Evolutionary conservation across 1,140 invertebrate genomes (phyloP).

Genomic region (Mesaphorura yosii): DNA sequence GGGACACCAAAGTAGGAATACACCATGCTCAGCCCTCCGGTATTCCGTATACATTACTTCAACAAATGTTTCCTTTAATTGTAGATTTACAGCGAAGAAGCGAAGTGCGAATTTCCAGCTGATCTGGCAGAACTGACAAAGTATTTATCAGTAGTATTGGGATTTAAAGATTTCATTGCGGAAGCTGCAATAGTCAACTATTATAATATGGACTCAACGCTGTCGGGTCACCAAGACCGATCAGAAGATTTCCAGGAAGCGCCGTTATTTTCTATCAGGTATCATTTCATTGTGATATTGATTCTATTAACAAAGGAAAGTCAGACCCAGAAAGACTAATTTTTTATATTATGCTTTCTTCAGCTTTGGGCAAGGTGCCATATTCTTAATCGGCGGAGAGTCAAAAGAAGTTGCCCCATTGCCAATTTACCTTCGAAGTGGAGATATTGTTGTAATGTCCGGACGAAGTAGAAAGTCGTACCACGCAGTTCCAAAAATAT

Average conservation of each 20-base stretch:
- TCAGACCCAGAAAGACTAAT: background rate
- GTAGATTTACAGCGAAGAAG: slow-evolving; percentile 57
- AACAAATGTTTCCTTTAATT: slow-evolving; percentile 4
- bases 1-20: slow-evolving; percentile 69
- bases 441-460: slow-evolving; percentile 73
- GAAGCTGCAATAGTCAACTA: slow-evolving; percentile 91
- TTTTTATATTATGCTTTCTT: slow-evolving; percentile 32
- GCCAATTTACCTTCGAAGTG: slow-evolving; percentile 59
- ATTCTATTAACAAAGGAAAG: background rate
- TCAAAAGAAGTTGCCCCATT: slow-evolving; percentile 50
- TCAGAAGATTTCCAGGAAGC: slow-evolving; percentile 73
- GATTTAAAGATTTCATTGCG: slow-evolving; percentile 54
- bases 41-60: background rate
- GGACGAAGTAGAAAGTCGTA: slow-evolving; percentile 60
- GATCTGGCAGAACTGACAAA: slow-evolving; percentile 54
- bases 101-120: slow-evolving; percentile 52
- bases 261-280: slow-evolving; percentile 75
- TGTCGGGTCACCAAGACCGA: slow-evolving; percentile 82
- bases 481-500: slow-evolving; percentile 69
- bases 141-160: slow-evolving; percentile 49
- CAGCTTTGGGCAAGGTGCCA: slow-evolving; percentile 74
- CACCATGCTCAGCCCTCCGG: background rate
- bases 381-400: slow-evolving; percentile 69
- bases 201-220: slow-evolving; percentile 78
- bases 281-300: no score